These are phyloP conservation scores for Heterodera filipjevi DNA, from an alignment of 2,888 invertebrate genomes.

Conservation along the genomic window DNA sequence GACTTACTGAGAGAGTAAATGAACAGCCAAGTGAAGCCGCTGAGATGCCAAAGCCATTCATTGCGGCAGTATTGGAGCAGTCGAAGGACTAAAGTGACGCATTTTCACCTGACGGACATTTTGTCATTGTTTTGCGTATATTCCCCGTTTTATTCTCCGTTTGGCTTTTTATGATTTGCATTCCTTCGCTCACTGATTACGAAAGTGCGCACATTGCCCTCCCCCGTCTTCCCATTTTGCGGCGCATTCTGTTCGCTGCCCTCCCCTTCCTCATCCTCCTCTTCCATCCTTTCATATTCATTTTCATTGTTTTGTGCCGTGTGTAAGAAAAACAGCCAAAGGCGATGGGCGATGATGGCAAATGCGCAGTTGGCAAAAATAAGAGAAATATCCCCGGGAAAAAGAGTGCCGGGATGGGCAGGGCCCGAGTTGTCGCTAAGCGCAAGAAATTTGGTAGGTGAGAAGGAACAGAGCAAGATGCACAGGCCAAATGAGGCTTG, in stretches of 20 bases:
- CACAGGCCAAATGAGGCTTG: slow-evolving; percentile 30
- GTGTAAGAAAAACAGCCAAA: slow-evolving; percentile 44
- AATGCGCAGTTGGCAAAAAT: slow-evolving; percentile 56
- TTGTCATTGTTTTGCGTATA: background rate
- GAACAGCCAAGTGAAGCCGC: slow-evolving; percentile 64
- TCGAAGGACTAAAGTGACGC: slow-evolving; percentile 46
- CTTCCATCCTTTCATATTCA: slow-evolving; percentile 26
- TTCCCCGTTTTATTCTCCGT: background rate
- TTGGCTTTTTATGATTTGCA: background rate
- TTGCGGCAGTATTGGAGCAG: slow-evolving; percentile 61
- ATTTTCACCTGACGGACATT: background rate
- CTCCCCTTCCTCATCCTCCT: slow-evolving; percentile 46
- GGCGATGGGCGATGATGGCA: slow-evolving; percentile 44
- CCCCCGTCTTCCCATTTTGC: slow-evolving; percentile 36
- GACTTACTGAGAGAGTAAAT: slow-evolving; percentile 61
- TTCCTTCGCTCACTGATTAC: slow-evolving; percentile 32
- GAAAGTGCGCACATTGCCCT: slow-evolving; percentile 39
- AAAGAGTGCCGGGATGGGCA: slow-evolving; percentile 32
- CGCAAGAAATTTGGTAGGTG: slow-evolving; percentile 44
- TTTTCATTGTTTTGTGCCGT: slow-evolving; percentile 24
- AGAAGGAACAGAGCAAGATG: slow-evolving; percentile 43
- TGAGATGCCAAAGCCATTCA: slow-evolving; percentile 64
- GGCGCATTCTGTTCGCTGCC: slow-evolving; percentile 35
- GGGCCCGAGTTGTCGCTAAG: slow-evolving; percentile 28
- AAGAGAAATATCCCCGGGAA: slow-evolving; percentile 51